Conservation (phyloP, 2,888 invertebrate genomes). For the Anorthoa munda region DNA sequence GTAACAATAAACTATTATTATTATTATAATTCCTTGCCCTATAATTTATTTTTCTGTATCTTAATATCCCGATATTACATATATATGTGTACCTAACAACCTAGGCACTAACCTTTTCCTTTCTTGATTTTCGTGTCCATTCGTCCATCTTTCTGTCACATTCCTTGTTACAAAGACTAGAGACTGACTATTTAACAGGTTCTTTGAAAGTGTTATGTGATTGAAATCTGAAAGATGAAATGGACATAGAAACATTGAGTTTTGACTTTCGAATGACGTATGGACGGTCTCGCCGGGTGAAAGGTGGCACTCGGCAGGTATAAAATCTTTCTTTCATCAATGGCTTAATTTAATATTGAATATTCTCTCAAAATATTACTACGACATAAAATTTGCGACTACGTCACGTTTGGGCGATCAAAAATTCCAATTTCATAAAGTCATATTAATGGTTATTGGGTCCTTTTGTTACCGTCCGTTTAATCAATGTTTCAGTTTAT, state of each 20-base stretch:
- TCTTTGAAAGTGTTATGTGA: constrained; percentile 20
- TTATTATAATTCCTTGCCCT: no score
- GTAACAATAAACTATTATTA: no score
- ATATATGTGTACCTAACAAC: neutral
- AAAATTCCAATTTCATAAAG: constrained; percentile 68
- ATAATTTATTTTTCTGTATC: no score
- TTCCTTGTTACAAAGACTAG: neutral
- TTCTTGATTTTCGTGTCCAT: neutral
- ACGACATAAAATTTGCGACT: constrained; percentile 29
- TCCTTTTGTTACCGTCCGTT: constrained; percentile 57
- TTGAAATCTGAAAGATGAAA: neutral
- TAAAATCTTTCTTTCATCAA: constrained; percentile 25
- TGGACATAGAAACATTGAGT: neutral
- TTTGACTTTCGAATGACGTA: neutral
- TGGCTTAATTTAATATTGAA: constrained; percentile 35
- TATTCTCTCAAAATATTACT: constrained; percentile 34
- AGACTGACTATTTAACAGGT: neutral
- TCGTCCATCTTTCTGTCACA: neutral
- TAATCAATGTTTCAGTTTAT: constrained; percentile 66
- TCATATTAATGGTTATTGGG: constrained; percentile 67
- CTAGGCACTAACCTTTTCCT: neutral
- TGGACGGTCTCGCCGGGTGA: neutral
- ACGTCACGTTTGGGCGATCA: constrained; percentile 59
- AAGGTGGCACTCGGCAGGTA: neutral
- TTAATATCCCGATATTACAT: no score